Evolutionary conservation across 2,888 invertebrate genomes (phyloP).

Genomic region (Synergus umbraculus): DNA sequence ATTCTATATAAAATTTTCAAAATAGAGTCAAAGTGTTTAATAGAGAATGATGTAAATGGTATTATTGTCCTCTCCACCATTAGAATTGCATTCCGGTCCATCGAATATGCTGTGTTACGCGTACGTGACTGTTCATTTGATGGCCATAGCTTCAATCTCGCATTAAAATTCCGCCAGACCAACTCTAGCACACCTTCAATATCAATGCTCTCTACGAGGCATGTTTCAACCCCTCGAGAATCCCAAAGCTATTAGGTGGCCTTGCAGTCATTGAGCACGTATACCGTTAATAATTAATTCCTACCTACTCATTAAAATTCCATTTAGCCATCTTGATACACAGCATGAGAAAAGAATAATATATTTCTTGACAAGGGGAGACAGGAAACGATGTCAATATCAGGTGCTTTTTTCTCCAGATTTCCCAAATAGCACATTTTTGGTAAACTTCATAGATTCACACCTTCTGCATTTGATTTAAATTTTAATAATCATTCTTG

Average conservation of each 20-base stretch:
- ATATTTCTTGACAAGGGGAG: background rate
- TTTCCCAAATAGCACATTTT: too few species aligned
- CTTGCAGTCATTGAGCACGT: constrained; percentile 13
- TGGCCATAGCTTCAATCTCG: constrained; percentile 22
- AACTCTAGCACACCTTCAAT: constrained; percentile 31
- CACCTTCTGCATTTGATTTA: background rate
- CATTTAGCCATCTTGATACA: background rate
- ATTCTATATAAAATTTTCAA: too few species aligned
- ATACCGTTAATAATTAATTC: constrained; percentile 28
- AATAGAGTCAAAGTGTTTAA: background rate
- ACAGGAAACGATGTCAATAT: too few species aligned
- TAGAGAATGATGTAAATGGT: background rate
- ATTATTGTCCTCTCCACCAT: background rate
- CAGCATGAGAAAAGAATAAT: background rate
- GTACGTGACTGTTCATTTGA: constrained; percentile 31
- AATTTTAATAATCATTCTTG: background rate
- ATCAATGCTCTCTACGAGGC: constrained; percentile 14
- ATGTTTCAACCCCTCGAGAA: constrained; percentile 36
- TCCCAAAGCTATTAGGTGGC: constrained; percentile 17
- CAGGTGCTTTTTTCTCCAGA: too few species aligned
- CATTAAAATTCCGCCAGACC: constrained; percentile 30
- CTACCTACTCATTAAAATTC: background rate
- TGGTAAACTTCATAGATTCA: background rate
- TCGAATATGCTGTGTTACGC: constrained; percentile 22
- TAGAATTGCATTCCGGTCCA: constrained; percentile 20